Percentiles rank a stretch among this genome's conserved stretches.
phyloP scores from a whole-genome alignment of 2,113 vertebrate species.

The Embiotoca jacksoni region DNA sequence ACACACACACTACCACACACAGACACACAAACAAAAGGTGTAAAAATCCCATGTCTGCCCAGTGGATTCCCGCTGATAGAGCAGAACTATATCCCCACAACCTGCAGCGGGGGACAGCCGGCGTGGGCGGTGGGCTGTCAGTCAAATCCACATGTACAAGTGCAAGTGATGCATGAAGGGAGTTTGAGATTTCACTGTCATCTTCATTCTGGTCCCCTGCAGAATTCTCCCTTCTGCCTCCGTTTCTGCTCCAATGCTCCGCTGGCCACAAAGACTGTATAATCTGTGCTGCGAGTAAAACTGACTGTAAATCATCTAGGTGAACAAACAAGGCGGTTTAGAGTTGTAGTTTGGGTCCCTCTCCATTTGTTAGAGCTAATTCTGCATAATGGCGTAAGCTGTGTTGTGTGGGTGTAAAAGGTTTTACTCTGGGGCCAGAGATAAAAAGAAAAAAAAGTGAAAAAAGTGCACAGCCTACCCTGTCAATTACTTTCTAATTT shows the following conservation, averaged over 20 bases:
- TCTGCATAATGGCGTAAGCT: not conserved
- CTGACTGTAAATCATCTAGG: slow-evolving; percentile 50
- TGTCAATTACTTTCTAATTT: too few relatives aligned
- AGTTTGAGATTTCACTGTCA: slow-evolving; percentile 74
- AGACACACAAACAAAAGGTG: slow-evolving; percentile 36
- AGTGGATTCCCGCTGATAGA: slow-evolving; percentile 51
- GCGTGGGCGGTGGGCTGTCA: slow-evolving; percentile 60
- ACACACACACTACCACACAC: slow-evolving; percentile 9
- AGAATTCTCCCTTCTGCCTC: slow-evolving; percentile 43
- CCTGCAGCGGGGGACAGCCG: slow-evolving; percentile 49
- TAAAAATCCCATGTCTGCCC: slow-evolving; percentile 45
- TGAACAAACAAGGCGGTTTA: slow-evolving; percentile 20
- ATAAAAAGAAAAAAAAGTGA: not conserved
- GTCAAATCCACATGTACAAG: slow-evolving; percentile 65
- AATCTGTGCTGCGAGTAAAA: slow-evolving; percentile 38
- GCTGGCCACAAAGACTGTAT: slow-evolving; percentile 46
- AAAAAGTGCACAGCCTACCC: not conserved
- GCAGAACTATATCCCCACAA: slow-evolving; percentile 55
- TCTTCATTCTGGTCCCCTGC: slow-evolving; percentile 55
- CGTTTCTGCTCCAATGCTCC: slow-evolving; percentile 59
- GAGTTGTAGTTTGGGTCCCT: not conserved
- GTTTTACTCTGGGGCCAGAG: not conserved
- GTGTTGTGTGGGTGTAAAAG: not conserved
- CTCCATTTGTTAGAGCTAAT: not conserved
- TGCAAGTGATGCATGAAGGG: slow-evolving; percentile 70